Conservation (phyloP, 2,113 vertebrate genomes). For the Calyptommatus sinebrachiatus region DNA sequence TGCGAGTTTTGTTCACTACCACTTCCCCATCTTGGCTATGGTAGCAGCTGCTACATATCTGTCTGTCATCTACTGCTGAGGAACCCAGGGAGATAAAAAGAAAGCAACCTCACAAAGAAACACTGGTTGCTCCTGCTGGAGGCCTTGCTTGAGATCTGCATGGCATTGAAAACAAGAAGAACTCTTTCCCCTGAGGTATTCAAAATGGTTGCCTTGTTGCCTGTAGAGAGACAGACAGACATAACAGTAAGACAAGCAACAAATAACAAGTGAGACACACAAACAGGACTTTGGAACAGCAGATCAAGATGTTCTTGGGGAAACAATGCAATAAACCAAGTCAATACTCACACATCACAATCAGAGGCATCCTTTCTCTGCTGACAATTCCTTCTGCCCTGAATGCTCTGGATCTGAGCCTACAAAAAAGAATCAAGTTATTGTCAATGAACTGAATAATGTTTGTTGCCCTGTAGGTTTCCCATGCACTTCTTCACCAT, state of each 20-base stretch:
- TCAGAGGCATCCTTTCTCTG: not conserved
- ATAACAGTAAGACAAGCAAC: not conserved
- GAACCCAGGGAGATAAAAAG: not conserved
- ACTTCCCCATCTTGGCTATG: not conserved
- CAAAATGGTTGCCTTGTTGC: constrained; percentile 1
- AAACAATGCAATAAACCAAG: not conserved
- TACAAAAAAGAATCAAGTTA: not conserved
- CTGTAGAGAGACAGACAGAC: constrained; percentile 22
- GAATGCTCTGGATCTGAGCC: not conserved
- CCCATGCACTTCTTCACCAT: not conserved
- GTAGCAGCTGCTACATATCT: not conserved
- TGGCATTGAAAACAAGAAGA: not conserved
- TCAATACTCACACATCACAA: not conserved
- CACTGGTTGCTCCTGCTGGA: not conserved
- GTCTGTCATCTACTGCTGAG: not conserved
- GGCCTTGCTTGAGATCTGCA: not conserved
- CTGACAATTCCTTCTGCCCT: not conserved
- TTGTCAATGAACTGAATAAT: not conserved
- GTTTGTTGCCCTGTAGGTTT: not conserved
- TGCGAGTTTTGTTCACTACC: not conserved
- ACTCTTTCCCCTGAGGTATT: not conserved
- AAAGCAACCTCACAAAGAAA: not conserved
- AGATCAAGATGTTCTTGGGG: not conserved
- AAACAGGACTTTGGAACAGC: not conserved
- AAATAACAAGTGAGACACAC: not conserved